Conservation (phyloP, 2,888 invertebrate species). For the Artemia sinica region DNA sequence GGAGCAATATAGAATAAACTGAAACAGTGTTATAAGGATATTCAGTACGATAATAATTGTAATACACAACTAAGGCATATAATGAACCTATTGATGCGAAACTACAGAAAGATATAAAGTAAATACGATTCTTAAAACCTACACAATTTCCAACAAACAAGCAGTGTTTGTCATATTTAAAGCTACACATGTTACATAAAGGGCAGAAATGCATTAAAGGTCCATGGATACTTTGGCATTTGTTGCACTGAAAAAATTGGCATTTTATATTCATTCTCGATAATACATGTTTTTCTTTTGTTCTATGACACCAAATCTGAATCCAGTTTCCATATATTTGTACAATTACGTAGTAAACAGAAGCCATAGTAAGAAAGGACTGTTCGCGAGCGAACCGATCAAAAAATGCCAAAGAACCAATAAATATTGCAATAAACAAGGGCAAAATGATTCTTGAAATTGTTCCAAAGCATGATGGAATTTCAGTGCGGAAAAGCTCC, state of each 20-base stretch:
- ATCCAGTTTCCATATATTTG: not conserved
- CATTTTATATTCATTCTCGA: not conserved
- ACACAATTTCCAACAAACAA: conserved; percentile 35
- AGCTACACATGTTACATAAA: conserved; percentile 35
- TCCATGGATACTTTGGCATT: not conserved
- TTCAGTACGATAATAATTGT: conserved; percentile 1
- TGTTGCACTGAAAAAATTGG: not conserved
- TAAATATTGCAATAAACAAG: not conserved
- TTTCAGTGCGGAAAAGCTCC: not conserved
- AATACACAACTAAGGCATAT: not conserved
- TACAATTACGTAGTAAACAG: not conserved
- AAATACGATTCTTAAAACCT: conserved; percentile 33
- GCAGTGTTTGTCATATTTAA: conserved; percentile 31
- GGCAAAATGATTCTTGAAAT: not conserved
- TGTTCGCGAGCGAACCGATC: conserved; percentile 1
- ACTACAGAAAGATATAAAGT: conserved; percentile 29
- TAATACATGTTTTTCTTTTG: not conserved
- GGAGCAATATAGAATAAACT: not conserved
- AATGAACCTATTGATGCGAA: conserved; percentile 25
- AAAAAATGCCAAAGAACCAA: not conserved
- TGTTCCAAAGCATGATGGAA: not conserved
- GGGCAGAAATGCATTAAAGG: conserved; percentile 26
- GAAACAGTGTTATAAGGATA: conserved; percentile 5
- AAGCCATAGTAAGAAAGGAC: not conserved
- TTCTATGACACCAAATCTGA: conserved; percentile 2